Conservation (phyloP, 1,140 invertebrate species). For the Ostrea denselamellosa region DNA sequence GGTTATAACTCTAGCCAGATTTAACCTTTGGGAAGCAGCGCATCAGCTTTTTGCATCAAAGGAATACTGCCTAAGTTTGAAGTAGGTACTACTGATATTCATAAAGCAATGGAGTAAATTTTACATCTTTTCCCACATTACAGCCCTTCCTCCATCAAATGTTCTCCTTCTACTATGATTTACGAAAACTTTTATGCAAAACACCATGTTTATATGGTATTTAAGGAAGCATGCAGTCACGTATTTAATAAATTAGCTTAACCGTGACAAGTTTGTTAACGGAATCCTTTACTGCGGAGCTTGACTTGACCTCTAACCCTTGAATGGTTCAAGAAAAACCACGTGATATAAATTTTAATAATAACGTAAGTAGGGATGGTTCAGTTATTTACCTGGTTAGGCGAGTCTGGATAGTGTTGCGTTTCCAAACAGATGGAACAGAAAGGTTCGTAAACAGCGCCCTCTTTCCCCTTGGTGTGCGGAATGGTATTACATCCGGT, state of each 20-base stretch:
- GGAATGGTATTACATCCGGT: conserved; percentile 84
- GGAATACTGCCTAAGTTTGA: background rate
- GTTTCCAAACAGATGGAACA: conserved; percentile 93
- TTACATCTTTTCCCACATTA: too few relatives aligned
- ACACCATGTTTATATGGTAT: too few relatives aligned
- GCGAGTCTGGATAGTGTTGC: conserved; percentile 93
- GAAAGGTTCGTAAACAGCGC: conserved; percentile 86
- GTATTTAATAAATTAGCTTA: background rate
- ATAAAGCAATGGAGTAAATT: too few relatives aligned
- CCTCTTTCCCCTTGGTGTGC: conserved; percentile 85
- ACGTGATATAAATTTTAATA: background rate
- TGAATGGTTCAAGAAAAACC: background rate
- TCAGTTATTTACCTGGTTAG: conserved; percentile 85
- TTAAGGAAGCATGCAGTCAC: too few relatives aligned
- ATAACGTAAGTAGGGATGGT: background rate
- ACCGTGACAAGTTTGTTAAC: background rate
- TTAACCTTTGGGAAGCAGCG: background rate
- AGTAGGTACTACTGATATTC: too few relatives aligned
- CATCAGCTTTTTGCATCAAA: background rate
- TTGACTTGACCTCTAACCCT: too few relatives aligned
- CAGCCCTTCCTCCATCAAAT: too few relatives aligned
- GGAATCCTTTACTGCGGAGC: background rate
- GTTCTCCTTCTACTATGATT: too few relatives aligned
- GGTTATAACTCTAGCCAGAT: background rate
- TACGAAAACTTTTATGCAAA: too few relatives aligned